A percentile compares a stretch with the other conserved stretches of the same genome.
Conservation (phyloP, 2,797 vertebrate species). For the Melanotaenia trifasciata region DNA sequence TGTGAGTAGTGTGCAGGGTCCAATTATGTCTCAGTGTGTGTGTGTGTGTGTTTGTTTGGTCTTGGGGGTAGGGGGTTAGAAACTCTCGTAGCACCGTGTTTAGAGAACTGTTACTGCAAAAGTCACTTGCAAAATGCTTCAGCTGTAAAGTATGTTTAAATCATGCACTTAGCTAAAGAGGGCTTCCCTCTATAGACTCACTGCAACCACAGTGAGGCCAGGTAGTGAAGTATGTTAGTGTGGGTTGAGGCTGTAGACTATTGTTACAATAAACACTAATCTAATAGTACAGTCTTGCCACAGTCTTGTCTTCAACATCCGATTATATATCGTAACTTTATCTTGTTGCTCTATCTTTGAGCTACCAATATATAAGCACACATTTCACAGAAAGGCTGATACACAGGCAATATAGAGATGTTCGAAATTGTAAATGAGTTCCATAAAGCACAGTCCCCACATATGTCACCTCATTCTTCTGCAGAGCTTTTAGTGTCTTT, state of each 20-base stretch:
- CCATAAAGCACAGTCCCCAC: constrained; percentile 57
- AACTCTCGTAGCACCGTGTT: constrained; percentile 21
- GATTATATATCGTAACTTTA: constrained; percentile 17
- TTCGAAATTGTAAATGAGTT: constrained; percentile 41
- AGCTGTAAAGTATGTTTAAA: constrained; percentile 22
- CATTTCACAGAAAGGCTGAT: constrained; percentile 25
- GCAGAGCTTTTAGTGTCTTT: constrained; percentile 56
- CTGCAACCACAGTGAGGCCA: constrained; percentile 3
- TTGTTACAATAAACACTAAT: constrained; percentile 53
- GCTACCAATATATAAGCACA: constrained; percentile 31
- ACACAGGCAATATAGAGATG: constrained; percentile 32
- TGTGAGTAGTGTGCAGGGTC: constrained; percentile 68
- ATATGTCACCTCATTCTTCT: constrained; percentile 50
- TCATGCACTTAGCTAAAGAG: background rate
- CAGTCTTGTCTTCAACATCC: constrained; percentile 6
- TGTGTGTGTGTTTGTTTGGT: constrained; percentile 5
- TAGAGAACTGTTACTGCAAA: constrained; percentile 28
- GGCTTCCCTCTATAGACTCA: background rate
- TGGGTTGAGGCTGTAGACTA: constrained; percentile 50
- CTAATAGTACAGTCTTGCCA: constrained; percentile 4
- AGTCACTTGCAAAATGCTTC: constrained; percentile 11
- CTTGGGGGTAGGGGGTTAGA: constrained; percentile 1
- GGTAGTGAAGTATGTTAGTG: background rate
- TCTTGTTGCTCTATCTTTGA: constrained; percentile 22
- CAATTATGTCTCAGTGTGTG: constrained; percentile 59